phyloP scores from a whole-genome alignment of 2,888 invertebrate genomes.

The Philhelius pedissequus region DNA sequence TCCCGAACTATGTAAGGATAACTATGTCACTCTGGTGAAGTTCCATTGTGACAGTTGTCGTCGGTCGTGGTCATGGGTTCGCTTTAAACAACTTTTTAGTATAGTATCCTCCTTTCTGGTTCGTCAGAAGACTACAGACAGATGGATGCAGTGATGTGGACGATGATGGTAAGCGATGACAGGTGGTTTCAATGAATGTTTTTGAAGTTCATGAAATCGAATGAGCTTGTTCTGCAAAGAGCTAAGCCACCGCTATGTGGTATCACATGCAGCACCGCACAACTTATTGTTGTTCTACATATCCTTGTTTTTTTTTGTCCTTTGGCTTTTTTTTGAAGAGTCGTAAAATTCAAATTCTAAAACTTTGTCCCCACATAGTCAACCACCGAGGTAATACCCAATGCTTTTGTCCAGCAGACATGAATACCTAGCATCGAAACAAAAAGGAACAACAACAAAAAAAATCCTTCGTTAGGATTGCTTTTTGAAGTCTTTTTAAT shows the following conservation, averaged over 20 bases:
- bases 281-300: background rate
- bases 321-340: background rate
- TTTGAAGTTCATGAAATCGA: conserved; percentile 59
- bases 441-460: background rate
- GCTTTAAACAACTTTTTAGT: background rate
- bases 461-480: conserved; percentile 1
- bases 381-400: background rate
- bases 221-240: conserved; percentile 24
- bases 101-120: background rate
- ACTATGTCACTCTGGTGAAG: background rate
- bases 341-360: conserved; percentile 56
- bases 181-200: conserved; percentile 56
- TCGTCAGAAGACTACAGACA: background rate
- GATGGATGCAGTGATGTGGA: conserved; percentile 6
- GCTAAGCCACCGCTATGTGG: background rate
- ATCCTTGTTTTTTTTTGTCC: background rate
- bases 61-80: no score
- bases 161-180: conserved; percentile 23
- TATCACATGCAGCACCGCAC: background rate
- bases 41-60: conserved; percentile 13
- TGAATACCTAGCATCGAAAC: background rate
- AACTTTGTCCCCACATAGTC: conserved; percentile 51
- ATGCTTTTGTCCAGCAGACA: background rate
- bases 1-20: background rate
- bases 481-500: conserved; percentile 37